Evolutionary conservation across 2,888 invertebrate genomes (phyloP).

Genomic region (Drosophila nr. perissopoda): DNA sequence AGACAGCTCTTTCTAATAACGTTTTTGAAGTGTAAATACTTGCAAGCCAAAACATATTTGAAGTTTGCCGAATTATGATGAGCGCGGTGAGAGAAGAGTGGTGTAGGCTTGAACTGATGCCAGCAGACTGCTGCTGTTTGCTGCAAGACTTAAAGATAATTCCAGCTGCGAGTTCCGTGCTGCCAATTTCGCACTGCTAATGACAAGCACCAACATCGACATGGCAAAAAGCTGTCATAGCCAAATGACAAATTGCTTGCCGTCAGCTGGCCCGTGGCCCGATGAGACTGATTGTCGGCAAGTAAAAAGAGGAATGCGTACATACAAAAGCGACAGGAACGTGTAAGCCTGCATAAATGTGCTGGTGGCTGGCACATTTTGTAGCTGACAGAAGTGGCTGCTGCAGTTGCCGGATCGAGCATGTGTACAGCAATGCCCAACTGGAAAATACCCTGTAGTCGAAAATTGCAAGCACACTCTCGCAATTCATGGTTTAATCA

Average conservation of each 20-base stretch:
- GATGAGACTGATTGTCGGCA: conserved; percentile 3
- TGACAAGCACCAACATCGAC: conserved; percentile 42
- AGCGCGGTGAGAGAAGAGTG: neutral
- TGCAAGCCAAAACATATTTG: neutral
- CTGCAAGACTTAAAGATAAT: neutral
- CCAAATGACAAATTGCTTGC: conserved; percentile 54
- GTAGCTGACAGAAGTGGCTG: neutral
- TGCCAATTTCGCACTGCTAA: conserved; percentile 35
- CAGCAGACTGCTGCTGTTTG: neutral
- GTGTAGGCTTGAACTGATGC: neutral
- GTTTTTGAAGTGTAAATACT: neutral
- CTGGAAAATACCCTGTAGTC: neutral
- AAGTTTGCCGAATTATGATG: conserved; percentile 14
- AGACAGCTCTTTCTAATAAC: neutral
- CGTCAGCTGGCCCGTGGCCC: conserved; percentile 12
- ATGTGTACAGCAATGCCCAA: neutral
- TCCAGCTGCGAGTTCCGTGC: neutral
- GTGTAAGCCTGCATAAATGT: conserved; percentile 37
- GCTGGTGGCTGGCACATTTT: neutral
- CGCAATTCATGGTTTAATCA: neutral
- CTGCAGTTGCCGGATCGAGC: neutral
- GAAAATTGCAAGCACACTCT: neutral
- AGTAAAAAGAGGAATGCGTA: neutral
- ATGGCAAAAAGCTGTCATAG: conserved; percentile 48
- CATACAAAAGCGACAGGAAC: conserved; percentile 5